A percentile compares a stretch with the other conserved stretches of the same genome.
phyloP scores from a whole-genome alignment of 2,797 vertebrate species.

The Enteromius fasciolatus region DNA sequence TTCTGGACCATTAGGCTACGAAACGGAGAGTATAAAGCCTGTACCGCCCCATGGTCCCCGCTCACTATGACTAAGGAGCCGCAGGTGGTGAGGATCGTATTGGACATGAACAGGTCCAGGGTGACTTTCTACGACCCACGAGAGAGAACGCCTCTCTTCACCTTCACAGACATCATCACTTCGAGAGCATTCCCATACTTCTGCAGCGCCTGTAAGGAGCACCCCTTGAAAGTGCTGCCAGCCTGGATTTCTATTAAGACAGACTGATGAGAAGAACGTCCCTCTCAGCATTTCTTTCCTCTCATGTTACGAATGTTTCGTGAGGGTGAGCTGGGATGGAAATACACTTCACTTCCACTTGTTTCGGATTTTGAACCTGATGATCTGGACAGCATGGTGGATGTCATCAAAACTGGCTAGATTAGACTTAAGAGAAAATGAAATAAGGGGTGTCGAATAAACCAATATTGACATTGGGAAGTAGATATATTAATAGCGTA shows the following conservation, averaged over 20 bases:
- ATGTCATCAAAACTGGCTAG: too few species aligned
- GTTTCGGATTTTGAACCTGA: not conserved
- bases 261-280: slow-evolving; percentile 45
- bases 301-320: not conserved
- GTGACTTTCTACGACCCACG: slow-evolving; percentile 77
- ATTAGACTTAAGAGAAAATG: too few species aligned
- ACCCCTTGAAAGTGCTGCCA: slow-evolving; percentile 77
- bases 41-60: slow-evolving; percentile 79
- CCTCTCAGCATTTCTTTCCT: not conserved
- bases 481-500: too few species aligned
- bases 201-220: slow-evolving; percentile 80
- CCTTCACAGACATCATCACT: slow-evolving; percentile 72
- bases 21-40: slow-evolving; percentile 82
- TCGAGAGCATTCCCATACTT: slow-evolving; percentile 78
- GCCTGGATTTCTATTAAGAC: slow-evolving; percentile 65
- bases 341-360: not conserved
- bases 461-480: too few species aligned
- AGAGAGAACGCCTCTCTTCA: slow-evolving; percentile 76
- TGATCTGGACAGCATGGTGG: not conserved
- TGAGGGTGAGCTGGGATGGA: not conserved
- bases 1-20: slow-evolving; percentile 83
- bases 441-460: too few species aligned
- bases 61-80: slow-evolving; percentile 74
- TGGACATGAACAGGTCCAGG: slow-evolving; percentile 81
- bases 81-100: slow-evolving; percentile 72